Percentiles rank a stretch among this genome's conserved stretches.
These are phyloP conservation scores for Microtus ochrogaster DNA, from an alignment of 2,113 vertebrate genomes.

Conservation along the genomic window DNA sequence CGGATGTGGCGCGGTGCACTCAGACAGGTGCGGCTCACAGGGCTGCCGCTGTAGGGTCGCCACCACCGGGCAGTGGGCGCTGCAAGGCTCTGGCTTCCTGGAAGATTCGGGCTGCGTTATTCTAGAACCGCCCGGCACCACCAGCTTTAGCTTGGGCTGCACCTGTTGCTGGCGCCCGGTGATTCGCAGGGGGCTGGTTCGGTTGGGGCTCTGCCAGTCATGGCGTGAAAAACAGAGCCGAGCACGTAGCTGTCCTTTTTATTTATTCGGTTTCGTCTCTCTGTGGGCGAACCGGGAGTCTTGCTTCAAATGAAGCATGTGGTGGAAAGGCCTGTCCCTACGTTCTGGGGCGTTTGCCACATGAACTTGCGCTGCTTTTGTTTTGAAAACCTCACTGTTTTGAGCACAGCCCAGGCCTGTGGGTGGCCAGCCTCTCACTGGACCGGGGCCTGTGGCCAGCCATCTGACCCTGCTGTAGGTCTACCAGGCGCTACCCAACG, in stretches of 20 bases:
- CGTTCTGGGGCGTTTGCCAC: not conserved
- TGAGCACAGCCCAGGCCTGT: not conserved
- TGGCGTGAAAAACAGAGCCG: not conserved
- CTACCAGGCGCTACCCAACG: not conserved
- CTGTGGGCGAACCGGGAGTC: not conserved
- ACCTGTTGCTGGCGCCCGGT: conserved; percentile 80
- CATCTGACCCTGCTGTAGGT: not conserved
- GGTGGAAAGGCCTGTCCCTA: not conserved
- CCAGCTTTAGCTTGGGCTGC: conserved; percentile 60
- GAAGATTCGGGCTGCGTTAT: conserved; percentile 12
- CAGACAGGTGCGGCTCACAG: conserved; percentile 72
- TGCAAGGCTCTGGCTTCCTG: conserved; percentile 28
- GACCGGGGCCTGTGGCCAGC: conserved; percentile 33
- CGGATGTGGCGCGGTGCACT: conserved; percentile 36
- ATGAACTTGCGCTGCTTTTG: not conserved
- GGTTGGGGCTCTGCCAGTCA: conserved; percentile 20
- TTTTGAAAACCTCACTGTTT: not conserved
- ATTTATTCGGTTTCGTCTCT: not conserved
- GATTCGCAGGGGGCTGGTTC: conserved; percentile 34
- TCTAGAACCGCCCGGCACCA: conserved; percentile 26
- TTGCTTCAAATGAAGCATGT: not conserved
- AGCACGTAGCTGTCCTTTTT: not conserved
- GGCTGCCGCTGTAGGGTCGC: not conserved
- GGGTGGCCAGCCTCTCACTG: not conserved
- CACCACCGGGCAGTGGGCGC: not conserved